Evolutionary conservation across 2,113 vertebrate genomes (phyloP), one percentile per base, ranked within the genome.

Genomic region (Gallinago paraguaiae): DNA sequence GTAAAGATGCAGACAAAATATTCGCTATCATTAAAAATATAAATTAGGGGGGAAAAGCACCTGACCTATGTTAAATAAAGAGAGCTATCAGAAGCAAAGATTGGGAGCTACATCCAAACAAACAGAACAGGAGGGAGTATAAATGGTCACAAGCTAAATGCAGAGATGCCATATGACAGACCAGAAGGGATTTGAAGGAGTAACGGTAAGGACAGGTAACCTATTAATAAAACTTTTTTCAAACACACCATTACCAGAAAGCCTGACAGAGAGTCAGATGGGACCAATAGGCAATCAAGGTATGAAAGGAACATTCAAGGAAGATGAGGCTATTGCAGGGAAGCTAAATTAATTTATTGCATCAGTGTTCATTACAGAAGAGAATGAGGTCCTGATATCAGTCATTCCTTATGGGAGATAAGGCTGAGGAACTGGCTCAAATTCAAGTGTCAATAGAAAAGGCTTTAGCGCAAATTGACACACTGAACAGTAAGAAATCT

Each of bases 361-460:
- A 77, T 93, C 82, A 33, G 59, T 90, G 94, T 96, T 95, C 86
- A 88, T 95, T 96, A 94, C 79, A 50, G 90, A 92, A 94, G 88
- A 93, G 82, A 97, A 95, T 93, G 90, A 92, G 79, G 88, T 90
- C 51, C 88, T 92, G 59, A 8, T 93, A 94, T 85, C 92, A 95
- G 85, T 78, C 91, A 83, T 94, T 93, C 76, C 80, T 88, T 93
- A 86, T 24, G 88, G 82, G 85, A 94, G 91, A 94, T 91, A 95
- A 94, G 82, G 86, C 83, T 88, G 86, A 94, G 69, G 83, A 94
- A 68, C 72, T 96, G 94, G 96, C 94, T 92, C 33, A 88, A 94
- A 92, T 95, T 93, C 94, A 96, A 92, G 94, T 79, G 89, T 93
- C 92, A 92, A 88, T 84, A 95, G 91, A 95, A 97, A 88, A 95